Evolutionary conservation across 2,113 vertebrate species (phyloP), one percentile per base, ranked within the genome.

Genomic region (Coregonus clupeaformis): DNA sequence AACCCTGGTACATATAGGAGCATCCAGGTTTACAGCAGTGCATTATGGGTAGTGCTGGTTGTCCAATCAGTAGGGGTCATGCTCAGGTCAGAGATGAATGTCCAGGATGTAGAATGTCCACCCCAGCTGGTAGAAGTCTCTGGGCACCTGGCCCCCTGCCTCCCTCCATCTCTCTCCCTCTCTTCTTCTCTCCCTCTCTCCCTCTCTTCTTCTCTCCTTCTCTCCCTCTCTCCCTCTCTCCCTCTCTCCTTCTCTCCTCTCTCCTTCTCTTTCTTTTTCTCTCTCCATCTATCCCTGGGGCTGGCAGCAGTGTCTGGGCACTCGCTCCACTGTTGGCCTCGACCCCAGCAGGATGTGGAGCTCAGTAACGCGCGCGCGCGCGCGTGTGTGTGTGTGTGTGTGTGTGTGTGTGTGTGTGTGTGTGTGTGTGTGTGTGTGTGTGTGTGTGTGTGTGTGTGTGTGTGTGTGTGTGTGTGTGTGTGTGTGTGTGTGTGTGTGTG

Each of bases 341-440:
- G 83, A 90, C 91, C 90, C 88, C 90, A 85, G 88, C 91, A 94
- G 93, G 93, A 94, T 93, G 92, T 93, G 91, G 90, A 92, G 89
- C 90, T 91, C 89, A 91, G 86, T 81, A 82, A 68, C 70, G 71
- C 72, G 62, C 75, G 74, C 74, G 60, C 69, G 47, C 70, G 70
- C 77, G 62, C 74, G 77, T 77, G 69, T 78, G 73, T 79, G 75
- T 74, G 36, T 63, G 64, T 36, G 69, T 74, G 74, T 36, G 49
- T 59, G 67, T 42, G 47, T 68, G 68, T 76, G 52, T 60, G 70
- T 45, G 29, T 27, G 60, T 59, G 25, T 55, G 75, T 71, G 60
- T 52, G 68, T n/a, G 25, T 49, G 52, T 42, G 74, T 45, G 67
- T 42, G 30, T 30, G 30, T 30, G 30, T 30, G 30, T 30, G 30